Evolutionary conservation across 2,797 vertebrate species (phyloP).

Genomic region (Schizopygopsis pylzovi): DNA sequence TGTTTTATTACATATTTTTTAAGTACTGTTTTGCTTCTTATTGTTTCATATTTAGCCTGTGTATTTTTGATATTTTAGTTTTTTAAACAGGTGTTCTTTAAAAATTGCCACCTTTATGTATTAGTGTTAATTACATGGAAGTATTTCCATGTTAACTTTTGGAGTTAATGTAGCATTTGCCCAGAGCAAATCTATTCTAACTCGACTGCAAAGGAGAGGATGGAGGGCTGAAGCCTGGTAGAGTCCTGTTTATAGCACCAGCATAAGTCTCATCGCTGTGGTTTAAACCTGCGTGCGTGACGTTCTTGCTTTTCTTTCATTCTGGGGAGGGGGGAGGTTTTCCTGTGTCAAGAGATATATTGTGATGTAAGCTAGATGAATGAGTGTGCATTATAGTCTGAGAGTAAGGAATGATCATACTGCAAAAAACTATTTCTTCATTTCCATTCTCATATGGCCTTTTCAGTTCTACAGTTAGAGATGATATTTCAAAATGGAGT

Average conservation of each 20-base stretch:
- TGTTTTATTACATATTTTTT: conserved; percentile 14
- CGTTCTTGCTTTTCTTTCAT: conserved; percentile 35
- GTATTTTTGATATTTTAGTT: conserved; percentile 32
- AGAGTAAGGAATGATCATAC: background rate
- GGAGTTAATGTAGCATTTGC: conserved; percentile 76
- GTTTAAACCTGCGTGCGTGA: conserved; percentile 53
- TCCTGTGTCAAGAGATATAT: conserved; percentile 71
- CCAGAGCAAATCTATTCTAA: conserved; percentile 64
- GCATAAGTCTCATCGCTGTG: conserved; percentile 63
- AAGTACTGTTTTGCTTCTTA: background rate
- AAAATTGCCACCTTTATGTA: background rate
- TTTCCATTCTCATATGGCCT: background rate
- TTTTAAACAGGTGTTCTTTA: conserved; percentile 12
- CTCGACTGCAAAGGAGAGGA: conserved; percentile 51
- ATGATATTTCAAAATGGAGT: background rate
- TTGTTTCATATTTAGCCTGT: conserved; percentile 32
- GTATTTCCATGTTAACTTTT: conserved; percentile 36
- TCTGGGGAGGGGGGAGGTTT: conserved; percentile 46
- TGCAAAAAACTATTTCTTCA: background rate
- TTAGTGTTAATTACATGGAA: conserved; percentile 31
- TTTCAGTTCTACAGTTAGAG: conserved; percentile 1
- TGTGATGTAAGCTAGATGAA: conserved; percentile 67
- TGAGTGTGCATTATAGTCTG: conserved; percentile 59
- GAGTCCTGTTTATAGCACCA: conserved; percentile 70
- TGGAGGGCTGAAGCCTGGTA: conserved; percentile 59